These are phyloP conservation scores for Calameuta pallipes DNA, from an alignment of 2,888 invertebrate species.

Conservation along the genomic window DNA sequence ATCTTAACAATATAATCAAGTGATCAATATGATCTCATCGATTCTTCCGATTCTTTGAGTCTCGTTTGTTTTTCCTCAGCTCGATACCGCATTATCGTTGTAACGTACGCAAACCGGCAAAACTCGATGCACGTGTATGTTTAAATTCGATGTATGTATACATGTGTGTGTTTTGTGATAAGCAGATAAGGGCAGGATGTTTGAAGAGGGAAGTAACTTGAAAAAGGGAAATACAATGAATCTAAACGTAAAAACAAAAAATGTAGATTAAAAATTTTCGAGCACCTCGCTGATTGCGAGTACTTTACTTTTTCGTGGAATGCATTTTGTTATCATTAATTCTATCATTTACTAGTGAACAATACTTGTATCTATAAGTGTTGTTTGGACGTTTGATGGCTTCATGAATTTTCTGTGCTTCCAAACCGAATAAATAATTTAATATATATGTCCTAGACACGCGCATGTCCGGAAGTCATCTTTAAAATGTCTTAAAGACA, in stretches of 20 bases:
- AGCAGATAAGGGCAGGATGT: background rate
- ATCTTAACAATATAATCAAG: background rate
- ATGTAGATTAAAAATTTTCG: background rate
- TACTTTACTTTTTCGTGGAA: background rate
- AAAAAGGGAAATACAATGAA: background rate
- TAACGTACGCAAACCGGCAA: background rate
- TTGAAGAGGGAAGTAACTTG: background rate
- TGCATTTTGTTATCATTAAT: background rate
- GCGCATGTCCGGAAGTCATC: too few relatives aligned
- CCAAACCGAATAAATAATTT: background rate
- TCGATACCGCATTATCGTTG: background rate
- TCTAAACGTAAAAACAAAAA: background rate
- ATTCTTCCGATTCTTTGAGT: background rate
- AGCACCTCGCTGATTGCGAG: background rate
- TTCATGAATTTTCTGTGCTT: background rate
- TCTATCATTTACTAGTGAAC: background rate
- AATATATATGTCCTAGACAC: background rate
- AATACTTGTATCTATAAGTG: background rate
- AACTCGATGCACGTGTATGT: background rate
- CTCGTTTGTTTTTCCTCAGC: background rate
- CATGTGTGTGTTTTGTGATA: background rate
- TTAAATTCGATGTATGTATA: background rate
- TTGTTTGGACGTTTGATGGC: background rate
- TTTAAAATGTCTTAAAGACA: too few relatives aligned
- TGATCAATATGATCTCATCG: background rate